Conservation (phyloP, 2,888 invertebrate genomes). For the Thera britannica region DNA sequence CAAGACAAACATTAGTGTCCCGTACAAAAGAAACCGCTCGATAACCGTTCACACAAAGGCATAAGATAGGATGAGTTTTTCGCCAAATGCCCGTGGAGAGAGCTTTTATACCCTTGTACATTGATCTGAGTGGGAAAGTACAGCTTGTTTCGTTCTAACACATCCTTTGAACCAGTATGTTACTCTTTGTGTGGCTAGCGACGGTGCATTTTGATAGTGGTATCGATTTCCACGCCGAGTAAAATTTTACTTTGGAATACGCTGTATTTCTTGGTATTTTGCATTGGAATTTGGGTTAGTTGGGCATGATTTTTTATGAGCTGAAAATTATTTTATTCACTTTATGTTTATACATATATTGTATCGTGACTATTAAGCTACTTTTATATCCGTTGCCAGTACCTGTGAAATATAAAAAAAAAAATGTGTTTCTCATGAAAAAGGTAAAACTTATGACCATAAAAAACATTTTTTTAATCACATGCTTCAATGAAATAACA, state of each 20-base stretch:
- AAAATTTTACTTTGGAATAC: conserved; percentile 62
- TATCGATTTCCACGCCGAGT: conserved; percentile 76
- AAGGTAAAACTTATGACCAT: too few relatives aligned
- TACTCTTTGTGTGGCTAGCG: conserved; percentile 64
- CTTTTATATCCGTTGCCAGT: too few relatives aligned
- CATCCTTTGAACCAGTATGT: conserved; percentile 69
- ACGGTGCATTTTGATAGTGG: conserved; percentile 74
- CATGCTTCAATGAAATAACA: neutral
- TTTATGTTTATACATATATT: too few relatives aligned
- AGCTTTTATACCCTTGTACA: conserved; percentile 57
- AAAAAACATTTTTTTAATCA: too few relatives aligned
- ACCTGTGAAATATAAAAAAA: too few relatives aligned
- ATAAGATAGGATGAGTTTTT: conserved; percentile 62
- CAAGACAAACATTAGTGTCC: conserved; percentile 30
- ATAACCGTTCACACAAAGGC: conserved; percentile 50
- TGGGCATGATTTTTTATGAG: neutral
- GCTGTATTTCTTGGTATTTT: conserved; percentile 21
- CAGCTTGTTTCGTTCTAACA: conserved; percentile 65
- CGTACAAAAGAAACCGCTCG: conserved; percentile 39
- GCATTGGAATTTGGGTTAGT: neutral
- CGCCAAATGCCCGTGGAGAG: conserved; percentile 57
- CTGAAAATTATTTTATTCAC: neutral
- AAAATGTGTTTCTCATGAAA: too few relatives aligned
- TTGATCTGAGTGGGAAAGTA: conserved; percentile 73
- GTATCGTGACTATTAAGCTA: too few relatives aligned